Conservation (phyloP, 2,888 invertebrate genomes). For the Sinotaia quadrata region DNA sequence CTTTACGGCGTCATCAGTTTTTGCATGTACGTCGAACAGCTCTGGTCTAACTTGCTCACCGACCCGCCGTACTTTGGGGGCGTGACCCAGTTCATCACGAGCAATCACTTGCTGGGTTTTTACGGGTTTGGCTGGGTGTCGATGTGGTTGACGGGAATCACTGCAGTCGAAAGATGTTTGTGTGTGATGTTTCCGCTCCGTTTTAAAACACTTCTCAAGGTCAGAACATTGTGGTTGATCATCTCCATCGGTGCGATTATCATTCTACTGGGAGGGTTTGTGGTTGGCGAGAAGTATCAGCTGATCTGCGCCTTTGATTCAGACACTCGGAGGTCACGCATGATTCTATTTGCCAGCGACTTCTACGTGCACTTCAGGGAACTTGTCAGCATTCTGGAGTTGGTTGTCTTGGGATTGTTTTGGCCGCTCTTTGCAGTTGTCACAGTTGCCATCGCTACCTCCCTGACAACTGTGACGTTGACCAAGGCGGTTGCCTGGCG, state of each 20-base stretch:
- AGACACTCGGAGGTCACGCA: background rate
- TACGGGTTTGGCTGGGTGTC: no score
- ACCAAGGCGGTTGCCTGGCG: background rate
- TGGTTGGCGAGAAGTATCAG: background rate
- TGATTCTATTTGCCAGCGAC: background rate
- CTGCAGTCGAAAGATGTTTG: background rate
- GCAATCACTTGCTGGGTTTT: no score
- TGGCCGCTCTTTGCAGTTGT: background rate
- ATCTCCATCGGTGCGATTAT: background rate
- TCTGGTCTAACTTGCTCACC: no score
- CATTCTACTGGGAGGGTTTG: background rate
- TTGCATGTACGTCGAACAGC: no score
- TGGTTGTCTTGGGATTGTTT: background rate
- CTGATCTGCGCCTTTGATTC: background rate
- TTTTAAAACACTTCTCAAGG: background rate
- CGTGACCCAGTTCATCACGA: no score
- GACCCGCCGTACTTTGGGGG: no score
- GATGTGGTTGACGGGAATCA: background rate
- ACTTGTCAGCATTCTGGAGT: background rate
- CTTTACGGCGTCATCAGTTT: no score
- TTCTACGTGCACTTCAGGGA: background rate
- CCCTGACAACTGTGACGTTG: background rate
- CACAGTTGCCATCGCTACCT: background rate
- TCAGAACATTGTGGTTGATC: background rate
- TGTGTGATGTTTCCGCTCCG: background rate